Evolutionary conservation across 2,888 invertebrate genomes (phyloP).

Genomic region (Catocala sponsa): DNA sequence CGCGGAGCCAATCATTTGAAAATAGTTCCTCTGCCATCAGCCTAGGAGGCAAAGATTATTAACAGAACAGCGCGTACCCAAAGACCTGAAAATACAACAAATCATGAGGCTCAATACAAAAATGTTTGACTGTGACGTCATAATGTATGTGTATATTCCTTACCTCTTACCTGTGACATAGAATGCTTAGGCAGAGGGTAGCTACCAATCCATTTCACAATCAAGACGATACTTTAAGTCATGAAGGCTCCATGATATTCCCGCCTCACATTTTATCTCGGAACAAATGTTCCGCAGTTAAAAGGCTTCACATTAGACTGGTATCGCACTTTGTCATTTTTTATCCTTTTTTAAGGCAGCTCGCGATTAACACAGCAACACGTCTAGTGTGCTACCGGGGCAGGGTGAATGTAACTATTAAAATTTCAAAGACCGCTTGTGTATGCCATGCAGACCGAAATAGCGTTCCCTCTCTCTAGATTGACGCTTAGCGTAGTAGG

Average conservation of each 20-base stretch:
- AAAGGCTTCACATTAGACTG: slow-evolving; percentile 1
- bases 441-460: slow-evolving; percentile 80
- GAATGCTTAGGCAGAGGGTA: no score
- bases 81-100: no score
- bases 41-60: no score
- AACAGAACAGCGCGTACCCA: no score
- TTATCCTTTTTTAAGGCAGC: slow-evolving; percentile 59
- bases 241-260: background rate
- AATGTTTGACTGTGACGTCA: no score
- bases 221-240: no score
- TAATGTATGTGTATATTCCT: no score
- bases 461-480: slow-evolving; percentile 78
- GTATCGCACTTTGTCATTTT: slow-evolving; percentile 50
- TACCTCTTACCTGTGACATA: no score
- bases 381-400: slow-evolving; percentile 77
- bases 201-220: no score
- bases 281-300: background rate
- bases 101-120: no score
- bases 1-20: no score
- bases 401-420: slow-evolving; percentile 87
- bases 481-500: slow-evolving; percentile 70
- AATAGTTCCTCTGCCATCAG: no score
- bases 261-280: background rate
- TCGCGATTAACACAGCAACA: slow-evolving; percentile 67
- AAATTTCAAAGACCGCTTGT: slow-evolving; percentile 85